phyloP scores from a whole-genome alignment of 2,888 invertebrate species.

The Leistus spinibarbis region DNA sequence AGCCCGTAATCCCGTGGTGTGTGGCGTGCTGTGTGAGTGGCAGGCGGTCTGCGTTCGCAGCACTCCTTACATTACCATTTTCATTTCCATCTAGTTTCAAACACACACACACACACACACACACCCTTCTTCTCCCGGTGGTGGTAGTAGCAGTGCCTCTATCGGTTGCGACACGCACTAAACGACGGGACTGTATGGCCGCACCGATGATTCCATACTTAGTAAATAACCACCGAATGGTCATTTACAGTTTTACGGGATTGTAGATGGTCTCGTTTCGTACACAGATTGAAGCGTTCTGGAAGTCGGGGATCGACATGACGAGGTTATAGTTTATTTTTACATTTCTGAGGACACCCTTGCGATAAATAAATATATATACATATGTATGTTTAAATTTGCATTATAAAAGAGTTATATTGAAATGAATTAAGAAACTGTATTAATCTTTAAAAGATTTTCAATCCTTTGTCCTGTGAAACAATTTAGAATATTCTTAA shows the following conservation, averaged over 20 bases:
- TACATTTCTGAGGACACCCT: background rate
- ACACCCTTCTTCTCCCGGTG: constrained; percentile 9
- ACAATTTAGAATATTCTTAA: too few species aligned
- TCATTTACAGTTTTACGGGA: constrained; percentile 55
- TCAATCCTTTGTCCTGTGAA: too few species aligned
- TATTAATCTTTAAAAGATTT: too few species aligned
- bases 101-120: background rate
- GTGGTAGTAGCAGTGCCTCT: constrained; percentile 1
- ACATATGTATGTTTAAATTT: too few species aligned
- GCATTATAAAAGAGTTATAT: too few species aligned
- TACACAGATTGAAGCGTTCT: constrained; percentile 51
- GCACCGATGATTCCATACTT: constrained; percentile 54
- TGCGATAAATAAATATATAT: too few species aligned
- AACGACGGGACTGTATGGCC: constrained; percentile 30
- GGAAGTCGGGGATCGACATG: constrained; percentile 12
- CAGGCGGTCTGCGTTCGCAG: constrained; percentile 25
- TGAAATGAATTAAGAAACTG: too few species aligned
- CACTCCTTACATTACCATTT: constrained; percentile 24
- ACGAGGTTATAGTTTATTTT: background rate
- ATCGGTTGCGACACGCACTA: constrained; percentile 28
- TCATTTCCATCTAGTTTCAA: background rate
- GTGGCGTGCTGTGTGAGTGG: constrained; percentile 28
- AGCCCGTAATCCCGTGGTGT: constrained; percentile 24
- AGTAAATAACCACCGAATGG: constrained; percentile 56
- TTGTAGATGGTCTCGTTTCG: constrained; percentile 50